phyloP scores from a whole-genome alignment of 2,797 vertebrate genomes.

The Ambastaia sidthimunki region DNA sequence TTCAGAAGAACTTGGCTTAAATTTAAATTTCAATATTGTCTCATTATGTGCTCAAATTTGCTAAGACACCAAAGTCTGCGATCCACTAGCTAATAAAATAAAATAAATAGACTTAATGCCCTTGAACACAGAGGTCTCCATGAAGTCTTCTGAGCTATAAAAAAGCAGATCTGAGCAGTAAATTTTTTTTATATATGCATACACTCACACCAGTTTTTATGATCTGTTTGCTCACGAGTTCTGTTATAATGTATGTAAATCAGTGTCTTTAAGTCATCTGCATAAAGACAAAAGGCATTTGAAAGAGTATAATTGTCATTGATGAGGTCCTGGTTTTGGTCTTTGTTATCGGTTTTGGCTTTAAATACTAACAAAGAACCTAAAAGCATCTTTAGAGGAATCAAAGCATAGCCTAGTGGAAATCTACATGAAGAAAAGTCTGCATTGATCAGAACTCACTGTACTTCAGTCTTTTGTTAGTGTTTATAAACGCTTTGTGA shows the following conservation, averaged over 20 bases:
- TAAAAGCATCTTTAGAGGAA: slow-evolving; percentile 32
- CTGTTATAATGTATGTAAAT: slow-evolving; percentile 53
- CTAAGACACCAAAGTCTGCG: not conserved
- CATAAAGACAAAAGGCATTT: slow-evolving; percentile 30
- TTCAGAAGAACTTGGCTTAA: not conserved
- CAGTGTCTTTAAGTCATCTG: slow-evolving; percentile 52
- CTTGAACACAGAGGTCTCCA: not conserved
- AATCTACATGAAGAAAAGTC: slow-evolving; percentile 19
- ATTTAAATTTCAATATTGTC: not conserved
- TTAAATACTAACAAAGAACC: slow-evolving; percentile 22
- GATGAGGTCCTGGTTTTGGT: slow-evolving; percentile 29
- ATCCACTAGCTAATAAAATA: not conserved
- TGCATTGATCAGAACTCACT: slow-evolving; percentile 37
- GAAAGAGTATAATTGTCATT: slow-evolving; percentile 32
- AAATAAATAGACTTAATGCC: too few relatives aligned
- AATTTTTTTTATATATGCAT: not conserved
- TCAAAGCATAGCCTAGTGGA: slow-evolving; percentile 30
- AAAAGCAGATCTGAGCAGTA: not conserved
- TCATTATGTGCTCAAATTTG: not conserved
- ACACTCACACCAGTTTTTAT: slow-evolving; percentile 24
- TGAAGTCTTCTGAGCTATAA: not conserved
- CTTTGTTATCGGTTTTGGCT: slow-evolving; percentile 27
- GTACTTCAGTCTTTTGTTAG: slow-evolving; percentile 1
- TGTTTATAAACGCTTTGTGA: slow-evolving; percentile 5
- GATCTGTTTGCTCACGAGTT: slow-evolving; percentile 36